Evolutionary conservation across 1,140 invertebrate species (phyloP), one percentile per base, ranked within the genome.

Genomic region (Drosophila nigromelanica): DNA sequence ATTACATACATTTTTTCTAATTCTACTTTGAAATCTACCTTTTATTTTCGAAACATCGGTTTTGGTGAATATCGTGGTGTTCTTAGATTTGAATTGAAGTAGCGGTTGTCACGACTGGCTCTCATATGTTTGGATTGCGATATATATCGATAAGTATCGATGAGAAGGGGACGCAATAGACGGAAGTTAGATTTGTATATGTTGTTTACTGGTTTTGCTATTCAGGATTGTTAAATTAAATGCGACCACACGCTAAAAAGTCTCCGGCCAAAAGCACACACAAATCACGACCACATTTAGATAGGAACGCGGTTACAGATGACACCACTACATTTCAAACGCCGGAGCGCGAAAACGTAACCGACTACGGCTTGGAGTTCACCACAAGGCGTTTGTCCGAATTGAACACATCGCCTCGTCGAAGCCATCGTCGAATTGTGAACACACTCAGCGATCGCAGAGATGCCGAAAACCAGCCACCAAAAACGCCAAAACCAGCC

Each of bases 341-440:
- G 15, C 77, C 70, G 1, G 55, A 47, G 0, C 10, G 8, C 3
- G 50, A 78, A 1, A 30, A 76, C 5, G 62, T 15, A 11, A 86
- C 85, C 2, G 85, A 89, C 63, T 90, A 90, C 37, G 87, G 77
- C 39, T 60, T 87, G n/a, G 82, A 87, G 1, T 80, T 78, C 43
- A 82, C 74, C 10, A 80, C 71, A 1, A 90, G 71, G 5, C 60
- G 51, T 14, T 54, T 87, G 7, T 47, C 47, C 5, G 37, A 27
- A 37, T 8, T 14, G 8, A 42, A n/a, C 6, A 15, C 42, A 55
- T 47, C 55, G 11, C 63, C 40, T 7, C 39, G 51, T 1, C 69
- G 63, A 0, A 12, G 12, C 18, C 52, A 50, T 27, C 11, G 5
- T 10, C 18, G 7, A 14, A n/a, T 58, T 14, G 6, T 1, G 8